Evolutionary conservation across 2,113 vertebrate species (phyloP).

Genomic region (Oreochromis aureus): DNA sequence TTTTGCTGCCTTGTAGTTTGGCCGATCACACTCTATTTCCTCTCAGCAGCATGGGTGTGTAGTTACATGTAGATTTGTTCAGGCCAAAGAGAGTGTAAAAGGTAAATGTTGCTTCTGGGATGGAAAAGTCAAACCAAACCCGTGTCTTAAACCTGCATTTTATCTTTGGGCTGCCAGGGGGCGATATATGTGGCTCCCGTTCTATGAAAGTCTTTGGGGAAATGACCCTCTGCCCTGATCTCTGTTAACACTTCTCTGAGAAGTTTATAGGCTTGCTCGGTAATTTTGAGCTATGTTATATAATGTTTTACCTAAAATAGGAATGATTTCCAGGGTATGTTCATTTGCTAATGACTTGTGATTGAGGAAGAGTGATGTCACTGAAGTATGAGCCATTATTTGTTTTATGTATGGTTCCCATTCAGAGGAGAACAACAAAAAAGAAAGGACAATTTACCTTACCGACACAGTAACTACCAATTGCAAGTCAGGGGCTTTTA

Average conservation of each 20-base stretch:
- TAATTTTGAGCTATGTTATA: neutral
- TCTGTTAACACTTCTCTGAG: neutral
- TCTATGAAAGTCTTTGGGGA: neutral
- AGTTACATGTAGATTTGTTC: slow-evolving; percentile 1
- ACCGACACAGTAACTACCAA: slow-evolving; percentile 34
- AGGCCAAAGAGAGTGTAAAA: neutral
- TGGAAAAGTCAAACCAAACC: neutral
- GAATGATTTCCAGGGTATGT: neutral
- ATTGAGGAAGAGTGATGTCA: neutral
- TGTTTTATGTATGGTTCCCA: neutral
- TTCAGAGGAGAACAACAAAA: neutral
- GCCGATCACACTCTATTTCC: neutral
- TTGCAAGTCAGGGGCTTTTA: neutral
- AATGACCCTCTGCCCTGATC: neutral
- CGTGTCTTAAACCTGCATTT: neutral
- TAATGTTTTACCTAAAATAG: neutral
- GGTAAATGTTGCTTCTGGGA: neutral
- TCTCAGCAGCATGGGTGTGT: neutral
- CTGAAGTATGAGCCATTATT: neutral
- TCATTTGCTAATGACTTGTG: neutral
- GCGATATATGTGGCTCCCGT: neutral
- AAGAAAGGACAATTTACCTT: slow-evolving; percentile 24
- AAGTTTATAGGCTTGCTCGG: neutral
- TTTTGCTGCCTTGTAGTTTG: neutral
- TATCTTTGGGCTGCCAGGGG: neutral